Evolutionary conservation across 1,140 invertebrate genomes (phyloP).

Genomic region (Matsumurasca onukii): DNA sequence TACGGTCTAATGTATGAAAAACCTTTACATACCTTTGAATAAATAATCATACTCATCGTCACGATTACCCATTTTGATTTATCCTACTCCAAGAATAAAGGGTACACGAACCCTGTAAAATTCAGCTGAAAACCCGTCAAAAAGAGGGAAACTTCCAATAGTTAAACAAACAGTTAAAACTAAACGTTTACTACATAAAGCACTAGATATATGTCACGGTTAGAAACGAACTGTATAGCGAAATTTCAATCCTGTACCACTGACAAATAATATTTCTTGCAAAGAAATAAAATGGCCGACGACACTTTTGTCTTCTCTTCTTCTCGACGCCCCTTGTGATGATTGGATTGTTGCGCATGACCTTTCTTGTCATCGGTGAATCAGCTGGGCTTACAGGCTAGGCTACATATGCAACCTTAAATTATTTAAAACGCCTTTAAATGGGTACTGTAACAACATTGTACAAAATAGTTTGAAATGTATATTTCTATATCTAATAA

Average conservation of each 20-base stretch:
- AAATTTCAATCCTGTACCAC: no score
- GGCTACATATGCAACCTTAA: no score
- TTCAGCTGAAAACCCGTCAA: background rate
- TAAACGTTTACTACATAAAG: no score
- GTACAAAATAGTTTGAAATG: no score
- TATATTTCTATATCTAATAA: no score
- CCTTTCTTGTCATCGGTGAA: slow-evolving; percentile 31
- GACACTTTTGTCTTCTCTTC: no score
- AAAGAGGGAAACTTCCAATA: background rate
- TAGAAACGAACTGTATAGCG: no score
- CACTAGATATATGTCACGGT: no score
- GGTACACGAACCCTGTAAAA: background rate
- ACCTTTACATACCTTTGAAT: slow-evolving; percentile 97
- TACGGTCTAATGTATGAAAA: no score
- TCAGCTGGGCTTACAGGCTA: slow-evolving; percentile 27
- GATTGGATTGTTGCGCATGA: slow-evolving; percentile 33
- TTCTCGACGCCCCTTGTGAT: slow-evolving; percentile 31
- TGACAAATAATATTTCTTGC: background rate
- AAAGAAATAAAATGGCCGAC: slow-evolving; percentile 32
- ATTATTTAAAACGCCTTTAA: no score
- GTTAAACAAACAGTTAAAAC: no score
- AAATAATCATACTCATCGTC: slow-evolving; percentile 99
- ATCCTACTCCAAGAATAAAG: background rate
- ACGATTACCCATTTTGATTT: slow-evolving; percentile 83
- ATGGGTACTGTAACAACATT: no score